Base-by-base conservation (phyloP, 1,140 invertebrate species). In the Thaumatotibia leucotreta region DNA sequence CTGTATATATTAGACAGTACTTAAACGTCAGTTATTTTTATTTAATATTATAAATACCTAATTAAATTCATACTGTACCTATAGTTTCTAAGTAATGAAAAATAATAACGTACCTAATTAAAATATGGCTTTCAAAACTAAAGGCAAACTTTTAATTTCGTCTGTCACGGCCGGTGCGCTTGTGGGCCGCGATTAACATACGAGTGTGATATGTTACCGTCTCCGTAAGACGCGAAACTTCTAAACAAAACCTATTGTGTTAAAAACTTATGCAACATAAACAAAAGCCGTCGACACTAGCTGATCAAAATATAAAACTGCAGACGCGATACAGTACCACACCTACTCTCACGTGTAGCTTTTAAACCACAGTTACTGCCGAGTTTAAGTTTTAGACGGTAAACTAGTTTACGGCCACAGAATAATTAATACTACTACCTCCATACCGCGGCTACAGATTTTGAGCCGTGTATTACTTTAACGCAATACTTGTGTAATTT, bases 161-260 rank as follows among this genome's bases (percentile, higher is more conserved):
- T 75, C 66, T 63, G 76, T 79, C 73, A 82, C 75, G 80, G 69
- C 75, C 10, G 54, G 6, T 65, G 72, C 50, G 24, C 72, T 79
- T 71, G 50, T 80, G 73, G 78, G 74, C 35, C 80, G 74, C 66
- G 62, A 77, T 82, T 80, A 75, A 76, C 72, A 78, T 80, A 66
- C 64, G 27, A 22, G 14, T 22, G 23, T 17, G 29, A 45, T 45
- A 69, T 68, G 52, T 69, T 69, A 61, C 74, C 73, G 74, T 66
- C 61, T 29, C 39, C 23, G 22, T 58, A 35, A 31, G 65, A 64
- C 64, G 33, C 66, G 63, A 74, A 75, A 73, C 71, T 73, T 63
- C 68, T 65, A 74, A 77, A 76, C 72, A 58, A 58, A 58, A 58
- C 32, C 68, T 76, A 77, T 76, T 77, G 68, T 80, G 65, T 70